Conservation (phyloP, 2,113 vertebrate genomes). For the Rhinichthys klamathensis region DNA sequence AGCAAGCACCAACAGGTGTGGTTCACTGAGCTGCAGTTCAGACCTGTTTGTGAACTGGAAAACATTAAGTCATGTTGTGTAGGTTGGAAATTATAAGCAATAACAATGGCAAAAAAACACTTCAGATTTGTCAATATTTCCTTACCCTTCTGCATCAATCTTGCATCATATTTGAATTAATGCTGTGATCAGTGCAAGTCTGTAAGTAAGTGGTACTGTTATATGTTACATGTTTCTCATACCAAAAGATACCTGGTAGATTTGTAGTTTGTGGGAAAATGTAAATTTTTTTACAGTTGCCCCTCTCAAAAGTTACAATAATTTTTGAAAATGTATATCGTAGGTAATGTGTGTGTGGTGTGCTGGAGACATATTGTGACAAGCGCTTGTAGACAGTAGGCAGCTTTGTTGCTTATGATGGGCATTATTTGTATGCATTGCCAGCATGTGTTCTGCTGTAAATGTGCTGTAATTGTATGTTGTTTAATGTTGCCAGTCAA, state of each 20-base stretch:
- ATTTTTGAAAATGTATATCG: no score
- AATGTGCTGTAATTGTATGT: background rate
- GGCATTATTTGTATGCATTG: background rate
- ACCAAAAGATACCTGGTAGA: background rate
- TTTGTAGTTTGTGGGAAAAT: background rate
- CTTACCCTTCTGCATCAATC: background rate
- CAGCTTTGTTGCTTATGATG: background rate
- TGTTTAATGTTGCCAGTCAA: background rate
- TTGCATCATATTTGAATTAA: no score
- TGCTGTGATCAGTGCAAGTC: background rate
- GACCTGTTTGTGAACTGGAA: background rate
- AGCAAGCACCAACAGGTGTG: background rate
- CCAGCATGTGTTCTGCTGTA: background rate
- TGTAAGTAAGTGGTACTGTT: no score
- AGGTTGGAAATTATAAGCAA: background rate
- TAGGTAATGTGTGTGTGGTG: no score
- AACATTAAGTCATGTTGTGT: background rate
- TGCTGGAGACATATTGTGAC: no score
- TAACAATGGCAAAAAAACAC: background rate
- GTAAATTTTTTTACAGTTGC: background rate
- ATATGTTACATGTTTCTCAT: background rate
- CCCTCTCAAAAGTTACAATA: background rate
- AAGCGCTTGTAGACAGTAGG: no score
- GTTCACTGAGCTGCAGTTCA: background rate
- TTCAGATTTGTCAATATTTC: background rate